Base-by-base conservation (phyloP, 1,140 invertebrate species). In the Leptinotarsa defecta region DNA sequence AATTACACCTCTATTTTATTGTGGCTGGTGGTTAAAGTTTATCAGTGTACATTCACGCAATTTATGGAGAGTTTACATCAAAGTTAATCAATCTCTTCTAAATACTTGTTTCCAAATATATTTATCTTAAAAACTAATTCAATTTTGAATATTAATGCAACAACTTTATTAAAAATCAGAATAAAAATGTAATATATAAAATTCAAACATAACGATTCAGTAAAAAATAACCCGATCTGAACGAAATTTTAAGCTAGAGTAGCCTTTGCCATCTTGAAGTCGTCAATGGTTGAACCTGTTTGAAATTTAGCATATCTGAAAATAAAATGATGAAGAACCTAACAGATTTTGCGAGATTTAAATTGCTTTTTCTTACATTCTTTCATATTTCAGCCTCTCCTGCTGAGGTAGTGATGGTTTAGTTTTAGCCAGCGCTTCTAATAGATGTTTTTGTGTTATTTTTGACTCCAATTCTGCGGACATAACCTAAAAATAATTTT, bases 351-450 rank as follows among this genome's bases (percentile, higher is more conserved):
- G 34, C 19, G 49, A 19, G 15, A 48, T 34, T 8, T 69, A 8
- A 49, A n/a, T 43, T 48, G 1, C 75, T 15, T 61, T 17, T 62
- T 86, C 87, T 87, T 84, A 91, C 91, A 91, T 92, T 79, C 82
- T 87, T 70, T 89, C 86, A 80, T 93, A 94, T 83, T 90, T 92
- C 17, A 83, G 64, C 63, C 87, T 88, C 79, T 94, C 92, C 11
- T 86, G 81, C 11, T 76, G 80, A 3, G 89, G 88, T 13, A 94
- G 87, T 4, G 92, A 94, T 0, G 93, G 92, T 70, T 88, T 89
- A 15, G 91, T 93, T 71, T 89, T 89, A 15, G 81, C 79, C 2
- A 91, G 76, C 4, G 92, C 90, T 13, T 87, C 86, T 24, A 88
- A 68, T 61, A 94, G 84, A 79, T 92, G 88, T 13, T 85, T 83